Conservation (phyloP, 2,113 vertebrate genomes). For the Garra rufa region DNA sequence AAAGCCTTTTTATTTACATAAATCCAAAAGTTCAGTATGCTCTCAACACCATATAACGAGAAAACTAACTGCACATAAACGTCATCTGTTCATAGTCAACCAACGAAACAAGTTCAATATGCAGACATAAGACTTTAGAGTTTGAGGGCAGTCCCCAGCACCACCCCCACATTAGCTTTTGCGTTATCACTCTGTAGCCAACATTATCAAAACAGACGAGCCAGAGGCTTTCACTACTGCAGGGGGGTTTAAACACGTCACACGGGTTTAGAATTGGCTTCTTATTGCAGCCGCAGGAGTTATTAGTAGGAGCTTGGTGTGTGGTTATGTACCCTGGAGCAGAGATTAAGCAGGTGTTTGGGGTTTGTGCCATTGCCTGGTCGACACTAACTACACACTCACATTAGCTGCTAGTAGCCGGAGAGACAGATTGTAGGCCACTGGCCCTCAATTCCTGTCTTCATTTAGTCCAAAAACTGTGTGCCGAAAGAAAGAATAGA, state of each 20-base stretch:
- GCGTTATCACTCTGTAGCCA: constrained; percentile 42
- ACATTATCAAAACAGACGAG: constrained; percentile 28
- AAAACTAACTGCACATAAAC: neutral
- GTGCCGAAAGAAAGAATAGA: constrained; percentile 58
- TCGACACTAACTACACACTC: constrained; percentile 63
- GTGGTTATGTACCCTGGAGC: constrained; percentile 71
- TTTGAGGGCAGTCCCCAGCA: neutral
- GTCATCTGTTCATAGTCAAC: neutral
- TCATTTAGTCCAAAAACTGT: constrained; percentile 73
- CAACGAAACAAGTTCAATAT: neutral
- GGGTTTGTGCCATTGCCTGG: constrained; percentile 65
- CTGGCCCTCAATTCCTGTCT: constrained; percentile 73
- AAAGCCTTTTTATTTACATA: neutral
- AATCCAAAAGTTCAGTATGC: neutral
- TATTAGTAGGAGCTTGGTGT: constrained; percentile 60
- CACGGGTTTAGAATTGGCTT: constrained; percentile 62
- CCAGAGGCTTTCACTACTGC: constrained; percentile 37
- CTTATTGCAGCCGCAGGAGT: constrained; percentile 67
- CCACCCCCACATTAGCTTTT: constrained; percentile 49
- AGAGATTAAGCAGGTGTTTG: constrained; percentile 73
- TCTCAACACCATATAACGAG: neutral
- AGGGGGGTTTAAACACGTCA: constrained; percentile 59
- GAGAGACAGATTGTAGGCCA: constrained; percentile 73
- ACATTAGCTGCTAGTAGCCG: constrained; percentile 68
- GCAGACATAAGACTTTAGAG: neutral